Evolutionary conservation across 2,113 vertebrate genomes (phyloP).

Genomic region (Gambusia affinis): DNA sequence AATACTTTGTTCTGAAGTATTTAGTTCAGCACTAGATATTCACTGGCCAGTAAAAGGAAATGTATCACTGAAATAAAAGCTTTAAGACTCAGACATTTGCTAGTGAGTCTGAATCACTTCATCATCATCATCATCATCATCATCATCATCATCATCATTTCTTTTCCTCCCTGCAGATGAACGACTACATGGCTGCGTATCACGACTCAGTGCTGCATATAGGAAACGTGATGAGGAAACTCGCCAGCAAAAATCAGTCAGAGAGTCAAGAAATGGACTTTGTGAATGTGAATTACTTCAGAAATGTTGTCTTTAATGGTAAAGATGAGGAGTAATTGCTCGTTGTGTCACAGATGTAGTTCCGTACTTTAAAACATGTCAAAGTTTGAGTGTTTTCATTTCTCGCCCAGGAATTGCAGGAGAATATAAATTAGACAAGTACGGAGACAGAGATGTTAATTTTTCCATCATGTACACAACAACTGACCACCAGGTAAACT

Average conservation of each 20-base stretch:
- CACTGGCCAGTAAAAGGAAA: too few relatives aligned
- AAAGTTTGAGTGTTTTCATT: not conserved
- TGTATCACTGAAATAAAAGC: too few relatives aligned
- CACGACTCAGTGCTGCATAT: constrained; percentile 87
- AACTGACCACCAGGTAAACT: constrained; percentile 74
- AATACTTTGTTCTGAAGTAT: too few relatives aligned
- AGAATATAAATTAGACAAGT: constrained; percentile 83
- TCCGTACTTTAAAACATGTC: not conserved
- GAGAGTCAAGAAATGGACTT: constrained; percentile 13
- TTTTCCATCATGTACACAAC: constrained; percentile 86
- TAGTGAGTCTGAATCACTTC: too few relatives aligned
- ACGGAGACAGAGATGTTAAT: constrained; percentile 87
- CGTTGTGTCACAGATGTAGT: not conserved
- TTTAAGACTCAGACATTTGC: too few relatives aligned
- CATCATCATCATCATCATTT: not conserved
- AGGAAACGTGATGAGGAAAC: constrained; percentile 83
- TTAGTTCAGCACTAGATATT: too few relatives aligned
- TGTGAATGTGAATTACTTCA: constrained; percentile 79
- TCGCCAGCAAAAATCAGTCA: constrained; percentile 25
- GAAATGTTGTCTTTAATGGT: constrained; percentile 88
- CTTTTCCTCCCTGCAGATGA: constrained; percentile 76
- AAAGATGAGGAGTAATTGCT: not conserved
- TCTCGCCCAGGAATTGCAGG: constrained; percentile 80
- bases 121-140: too few relatives aligned
- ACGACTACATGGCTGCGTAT: constrained; percentile 87